These are phyloP conservation scores for Archivesica marissinica DNA, from an alignment of 1,140 invertebrate genomes.

Conservation along the genomic window DNA sequence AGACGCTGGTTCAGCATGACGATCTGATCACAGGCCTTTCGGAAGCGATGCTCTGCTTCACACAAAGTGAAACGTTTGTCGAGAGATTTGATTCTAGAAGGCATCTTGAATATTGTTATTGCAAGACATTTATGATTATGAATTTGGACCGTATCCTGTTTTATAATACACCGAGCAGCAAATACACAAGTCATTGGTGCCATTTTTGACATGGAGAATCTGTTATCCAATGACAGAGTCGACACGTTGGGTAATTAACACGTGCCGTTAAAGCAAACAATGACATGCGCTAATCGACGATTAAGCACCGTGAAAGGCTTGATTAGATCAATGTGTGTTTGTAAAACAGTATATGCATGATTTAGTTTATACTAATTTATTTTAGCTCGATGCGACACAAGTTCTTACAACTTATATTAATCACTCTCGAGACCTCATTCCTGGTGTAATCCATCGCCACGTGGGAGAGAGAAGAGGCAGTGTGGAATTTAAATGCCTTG, in stretches of 20 bases:
- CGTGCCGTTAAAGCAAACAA: constrained; percentile 34
- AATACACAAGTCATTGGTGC: constrained; percentile 25
- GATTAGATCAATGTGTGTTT: constrained; percentile 4
- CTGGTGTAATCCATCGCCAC: too few species aligned
- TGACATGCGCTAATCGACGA: constrained; percentile 30
- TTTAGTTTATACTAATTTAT: too few species aligned
- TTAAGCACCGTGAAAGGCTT: constrained; percentile 14
- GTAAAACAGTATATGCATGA: background rate
- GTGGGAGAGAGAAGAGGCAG: too few species aligned
- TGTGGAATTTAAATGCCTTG: too few species aligned
- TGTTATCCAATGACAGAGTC: constrained; percentile 1
- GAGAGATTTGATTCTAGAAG: constrained; percentile 32
- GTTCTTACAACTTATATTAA: too few species aligned
- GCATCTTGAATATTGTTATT: constrained; percentile 36
- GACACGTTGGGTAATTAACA: constrained; percentile 29
- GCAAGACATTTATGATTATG: background rate
- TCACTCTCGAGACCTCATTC: too few species aligned
- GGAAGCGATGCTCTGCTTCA: constrained; percentile 37
- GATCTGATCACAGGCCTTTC: constrained; percentile 50
- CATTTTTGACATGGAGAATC: constrained; percentile 23
- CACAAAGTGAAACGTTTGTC: constrained; percentile 34
- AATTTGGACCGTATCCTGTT: background rate
- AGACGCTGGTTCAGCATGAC: constrained; percentile 40
- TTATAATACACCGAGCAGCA: background rate
- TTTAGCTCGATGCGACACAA: too few species aligned